Base-by-base conservation (phyloP, 1,140 invertebrate species). In the Thereuonema tuberculata region DNA sequence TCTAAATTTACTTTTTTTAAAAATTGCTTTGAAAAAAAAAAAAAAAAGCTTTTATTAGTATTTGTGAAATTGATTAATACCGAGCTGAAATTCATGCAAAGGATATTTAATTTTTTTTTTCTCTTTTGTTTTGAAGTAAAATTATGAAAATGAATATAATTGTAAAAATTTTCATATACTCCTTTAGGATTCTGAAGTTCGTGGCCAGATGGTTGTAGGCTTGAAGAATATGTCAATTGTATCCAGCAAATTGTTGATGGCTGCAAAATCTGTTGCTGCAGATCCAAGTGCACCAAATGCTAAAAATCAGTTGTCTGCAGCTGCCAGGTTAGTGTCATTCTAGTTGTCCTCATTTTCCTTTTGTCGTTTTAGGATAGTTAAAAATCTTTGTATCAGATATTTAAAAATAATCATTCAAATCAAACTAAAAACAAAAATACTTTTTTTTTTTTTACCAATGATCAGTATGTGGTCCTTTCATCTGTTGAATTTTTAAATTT, bases 241-340 rank as follows among this genome's bases (percentile, higher is more conserved):
- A 29, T 96, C 92, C 0, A 86, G 87, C 52, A 91, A 91, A 64
- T 78, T 98, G 2, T 75, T 98, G 0, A 80, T 83, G 0, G 86
- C 89, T 2, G 89, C 89, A 5, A 95, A 94, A 76, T 85, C 84
- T 1, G 84, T 94, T 50, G 87, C 89, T 31, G 84, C 85, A 55
- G 91, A 97, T 76, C 85, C 92, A 1, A 82, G 82, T 57, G 84
- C 92, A 49, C 89, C 91, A 0, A 94, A 94, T 70, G 83, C 86
- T 0, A 92, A 89, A 72, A 96, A 93, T 75, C 83, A 92, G 60
- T 73, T 95, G 0, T 81, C 87, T 14, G 81, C 84, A 1, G 90
- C 92, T 25, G 89, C 91, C 0, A 80, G 89, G 75, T 81, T 67
- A 60, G 54, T 62, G 5, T 54, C 59, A n/a, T 48, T 48, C n/a